Conservation (phyloP, 2,797 vertebrate species). For the Clarias platycephalus region DNA sequence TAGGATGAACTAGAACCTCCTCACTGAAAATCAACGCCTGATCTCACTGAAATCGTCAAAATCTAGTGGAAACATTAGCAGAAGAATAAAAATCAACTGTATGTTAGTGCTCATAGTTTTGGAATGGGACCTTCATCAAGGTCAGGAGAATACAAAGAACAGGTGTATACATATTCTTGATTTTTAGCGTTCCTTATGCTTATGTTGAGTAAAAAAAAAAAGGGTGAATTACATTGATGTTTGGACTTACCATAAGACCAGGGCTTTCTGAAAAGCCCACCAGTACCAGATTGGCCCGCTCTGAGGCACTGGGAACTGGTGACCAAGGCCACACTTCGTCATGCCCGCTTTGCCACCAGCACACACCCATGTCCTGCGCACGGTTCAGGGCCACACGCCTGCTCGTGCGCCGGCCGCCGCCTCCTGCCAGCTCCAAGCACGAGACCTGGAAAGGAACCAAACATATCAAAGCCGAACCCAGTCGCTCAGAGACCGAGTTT, state of each 20-base stretch:
- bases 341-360: slow-evolving; percentile 82
- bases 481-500: too few species aligned
- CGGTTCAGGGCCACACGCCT: slow-evolving; percentile 79
- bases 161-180: not conserved
- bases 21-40: not conserved
- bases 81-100: not conserved
- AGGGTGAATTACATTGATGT: not conserved
- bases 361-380: slow-evolving; percentile 82
- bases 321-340: slow-evolving; percentile 86
- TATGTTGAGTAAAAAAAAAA: not conserved
- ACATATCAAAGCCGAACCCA: not conserved
- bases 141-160: too few species aligned
- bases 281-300: slow-evolving; percentile 85
- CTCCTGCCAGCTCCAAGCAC: slow-evolving; percentile 76
- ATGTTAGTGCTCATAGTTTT: not conserved
- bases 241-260: slow-evolving; percentile 81
- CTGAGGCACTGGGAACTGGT: slow-evolving; percentile 75
- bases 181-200: not conserved
- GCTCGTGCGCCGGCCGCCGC: slow-evolving; percentile 67
- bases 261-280: slow-evolving; percentile 78
- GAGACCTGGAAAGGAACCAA: slow-evolving; percentile 73
- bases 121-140: not conserved
- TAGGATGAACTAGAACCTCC: not conserved
- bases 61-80: not conserved
- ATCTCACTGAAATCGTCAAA: not conserved